Evolutionary conservation across 2,888 invertebrate genomes (phyloP).

Genomic region (Tetranychus truncatus): DNA sequence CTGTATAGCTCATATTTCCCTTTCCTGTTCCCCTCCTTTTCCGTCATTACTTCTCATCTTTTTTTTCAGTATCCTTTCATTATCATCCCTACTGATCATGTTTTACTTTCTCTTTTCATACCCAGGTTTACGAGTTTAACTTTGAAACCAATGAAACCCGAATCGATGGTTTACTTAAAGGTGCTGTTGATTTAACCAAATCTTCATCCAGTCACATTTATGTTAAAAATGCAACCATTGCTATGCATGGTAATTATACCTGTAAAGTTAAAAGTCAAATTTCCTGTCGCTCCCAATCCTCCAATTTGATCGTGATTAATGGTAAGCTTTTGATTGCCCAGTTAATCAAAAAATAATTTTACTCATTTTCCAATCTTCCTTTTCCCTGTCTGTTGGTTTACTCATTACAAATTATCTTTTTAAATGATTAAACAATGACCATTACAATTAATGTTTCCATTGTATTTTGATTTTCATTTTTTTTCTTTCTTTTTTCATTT

Average conservation of each 20-base stretch:
- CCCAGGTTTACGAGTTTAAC: neutral
- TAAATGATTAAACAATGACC: no score
- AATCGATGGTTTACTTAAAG: neutral
- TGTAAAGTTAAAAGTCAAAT: slow-evolving; percentile 26
- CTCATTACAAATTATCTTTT: no score
- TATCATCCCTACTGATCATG: neutral
- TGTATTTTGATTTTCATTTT: neutral
- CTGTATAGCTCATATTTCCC: neutral
- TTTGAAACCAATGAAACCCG: neutral
- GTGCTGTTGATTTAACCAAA: neutral
- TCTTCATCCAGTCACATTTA: slow-evolving; percentile 20
- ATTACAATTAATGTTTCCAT: neutral
- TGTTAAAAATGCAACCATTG: slow-evolving; percentile 22
- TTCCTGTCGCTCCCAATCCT: slow-evolving; percentile 24
- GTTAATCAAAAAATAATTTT: neutral
- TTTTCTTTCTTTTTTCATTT: neutral
- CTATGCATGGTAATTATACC: slow-evolving; percentile 27
- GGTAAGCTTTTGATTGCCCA: slow-evolving; percentile 21
- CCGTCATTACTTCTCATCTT: neutral
- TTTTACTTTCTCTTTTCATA: neutral
- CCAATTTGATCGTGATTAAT: slow-evolving; percentile 26
- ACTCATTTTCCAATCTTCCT: neutral
- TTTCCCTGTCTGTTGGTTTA: neutral
- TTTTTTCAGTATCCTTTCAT: neutral
- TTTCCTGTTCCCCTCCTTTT: neutral